Conservation (phyloP, 23 tunicate species). For the Trididemnum clinides region DNA sequence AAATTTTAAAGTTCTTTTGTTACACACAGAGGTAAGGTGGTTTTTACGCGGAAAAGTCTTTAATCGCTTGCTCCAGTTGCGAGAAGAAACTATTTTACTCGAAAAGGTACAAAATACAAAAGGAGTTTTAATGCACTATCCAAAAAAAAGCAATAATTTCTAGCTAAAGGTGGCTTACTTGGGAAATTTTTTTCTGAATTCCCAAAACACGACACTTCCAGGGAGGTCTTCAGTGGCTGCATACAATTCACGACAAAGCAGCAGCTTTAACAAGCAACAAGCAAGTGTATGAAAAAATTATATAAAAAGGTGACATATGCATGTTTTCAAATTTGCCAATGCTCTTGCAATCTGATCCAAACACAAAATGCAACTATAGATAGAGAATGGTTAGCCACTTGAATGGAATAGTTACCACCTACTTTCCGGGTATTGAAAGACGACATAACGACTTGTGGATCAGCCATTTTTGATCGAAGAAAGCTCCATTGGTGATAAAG, state of each 20-base stretch:
- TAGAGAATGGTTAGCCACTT: no score
- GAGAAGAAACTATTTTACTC: constrained; percentile 3
- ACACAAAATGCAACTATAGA: no score
- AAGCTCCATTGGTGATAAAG: constrained; percentile 1
- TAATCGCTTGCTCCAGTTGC: background rate
- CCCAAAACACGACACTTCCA: background rate
- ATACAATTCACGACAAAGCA: background rate
- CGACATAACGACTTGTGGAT: constrained; percentile 12
- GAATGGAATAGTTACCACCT: no score
- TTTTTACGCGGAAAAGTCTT: background rate
- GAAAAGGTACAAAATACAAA: background rate
- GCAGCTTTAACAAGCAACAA: background rate
- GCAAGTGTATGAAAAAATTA: background rate
- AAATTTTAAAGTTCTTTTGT: background rate
- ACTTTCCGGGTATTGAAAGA: constrained; percentile 30
- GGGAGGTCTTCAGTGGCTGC: background rate
- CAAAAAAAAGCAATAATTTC: background rate
- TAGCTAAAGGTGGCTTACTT: background rate
- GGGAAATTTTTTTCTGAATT: background rate
- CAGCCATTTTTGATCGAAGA: constrained; percentile 1
- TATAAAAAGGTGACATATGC: no score
- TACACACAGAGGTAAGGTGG: no score
- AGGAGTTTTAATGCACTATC: background rate
- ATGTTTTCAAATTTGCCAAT: no score
- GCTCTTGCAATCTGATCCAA: no score